phyloP scores from a whole-genome alignment of 2,113 vertebrate genomes.

The Oreotragus oreotragus region DNA sequence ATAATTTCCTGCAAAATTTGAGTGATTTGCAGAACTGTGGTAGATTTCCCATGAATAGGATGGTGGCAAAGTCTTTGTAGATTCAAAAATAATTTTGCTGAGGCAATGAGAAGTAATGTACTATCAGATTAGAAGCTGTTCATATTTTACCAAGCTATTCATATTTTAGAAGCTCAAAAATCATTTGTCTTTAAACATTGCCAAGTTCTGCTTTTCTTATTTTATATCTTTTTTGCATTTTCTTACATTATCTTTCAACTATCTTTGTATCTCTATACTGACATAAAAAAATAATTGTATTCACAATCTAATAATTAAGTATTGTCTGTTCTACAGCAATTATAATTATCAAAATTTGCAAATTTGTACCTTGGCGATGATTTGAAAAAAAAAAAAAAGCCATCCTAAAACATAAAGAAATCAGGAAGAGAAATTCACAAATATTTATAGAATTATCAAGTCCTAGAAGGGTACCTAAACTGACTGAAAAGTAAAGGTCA shows the following conservation, averaged over 20 bases:
- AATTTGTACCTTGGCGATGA: neutral
- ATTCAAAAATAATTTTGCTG: slow-evolving; percentile 75
- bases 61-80: slow-evolving; percentile 69
- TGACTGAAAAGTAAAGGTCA: neutral
- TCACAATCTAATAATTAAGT: neutral
- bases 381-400: neutral
- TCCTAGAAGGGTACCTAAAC: neutral
- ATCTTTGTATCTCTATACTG: neutral
- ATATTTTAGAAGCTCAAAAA: slow-evolving; percentile 33
- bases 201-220: neutral
- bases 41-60: slow-evolving; percentile 72
- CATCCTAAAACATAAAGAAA: neutral
- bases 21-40: slow-evolving; percentile 73
- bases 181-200: slow-evolving; percentile 36
- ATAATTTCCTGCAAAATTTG: slow-evolving; percentile 74
- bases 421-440: neutral
- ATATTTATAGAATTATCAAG: neutral
- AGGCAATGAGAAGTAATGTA: slow-evolving; percentile 70
- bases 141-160: slow-evolving; percentile 55
- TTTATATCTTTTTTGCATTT: neutral
- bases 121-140: slow-evolving; percentile 64
- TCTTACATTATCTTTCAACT: neutral
- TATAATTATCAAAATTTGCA: neutral
- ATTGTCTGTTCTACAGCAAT: neutral
- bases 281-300: neutral